Base-by-base conservation (phyloP, 1,140 invertebrate genomes). In the Orchestia grillus region DNA sequence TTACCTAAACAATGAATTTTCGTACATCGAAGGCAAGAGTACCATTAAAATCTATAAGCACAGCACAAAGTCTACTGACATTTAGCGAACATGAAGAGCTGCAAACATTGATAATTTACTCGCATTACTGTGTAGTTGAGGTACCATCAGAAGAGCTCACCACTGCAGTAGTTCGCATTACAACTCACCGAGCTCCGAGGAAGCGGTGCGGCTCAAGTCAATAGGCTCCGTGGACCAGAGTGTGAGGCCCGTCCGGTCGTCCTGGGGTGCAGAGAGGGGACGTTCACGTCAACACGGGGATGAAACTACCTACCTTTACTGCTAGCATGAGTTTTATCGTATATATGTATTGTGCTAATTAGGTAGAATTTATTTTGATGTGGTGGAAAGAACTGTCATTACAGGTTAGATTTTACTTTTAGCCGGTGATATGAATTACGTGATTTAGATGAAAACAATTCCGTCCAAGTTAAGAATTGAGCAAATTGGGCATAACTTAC, bases 141-240 rank as follows among this genome's bases (percentile, higher is more conserved):
- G 62, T 77, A 8, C 47, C 47, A 53, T 8, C 47, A 53, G 19
- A 53, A 19, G 19, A 53, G 19, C 47, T 6, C 19, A 8, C 47
- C 47, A 53, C 47, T 77, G 62, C 28, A n/a, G n/a, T n/a, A n/a
- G n/a, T n/a, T n/a, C n/a, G n/a, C n/a, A n/a, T n/a, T n/a, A n/a
- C 1, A 77, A 94, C 96, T 96, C 47, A 96, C 96, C 96, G 0
- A 96, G 96, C 87, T 96, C 96, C 47, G 96, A 95, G 41, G 96
- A 96, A 0, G 96, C 95, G 23, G 96, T 96, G 42, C 96, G 96
- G 95, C 96, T 96, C 28, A 96, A 96, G 94, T 96, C 96, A 87
- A 96, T 95, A 15, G 96, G 77, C 90, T 96, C 96, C 0, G 96
- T 92, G 23, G 92, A 95, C 96, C 96, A 96, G 23, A 96, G 95